Conservation (phyloP, 1,140 invertebrate species). For the Polypedilum pembai region DNA sequence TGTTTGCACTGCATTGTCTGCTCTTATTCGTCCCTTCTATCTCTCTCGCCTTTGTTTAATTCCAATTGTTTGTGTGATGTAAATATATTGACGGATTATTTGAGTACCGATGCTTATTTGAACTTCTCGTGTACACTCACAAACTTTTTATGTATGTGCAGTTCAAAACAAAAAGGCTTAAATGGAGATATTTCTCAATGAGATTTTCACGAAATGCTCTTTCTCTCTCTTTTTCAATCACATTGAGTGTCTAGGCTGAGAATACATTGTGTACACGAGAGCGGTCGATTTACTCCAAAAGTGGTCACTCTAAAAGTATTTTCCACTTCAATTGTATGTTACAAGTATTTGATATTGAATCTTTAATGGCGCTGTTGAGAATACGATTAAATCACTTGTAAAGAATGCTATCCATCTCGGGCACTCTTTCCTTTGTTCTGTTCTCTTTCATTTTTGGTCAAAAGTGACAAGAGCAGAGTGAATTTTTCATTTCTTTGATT, state of each 20-base stretch:
- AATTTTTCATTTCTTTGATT: background rate
- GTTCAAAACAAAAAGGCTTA: background rate
- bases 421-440: too few species aligned
- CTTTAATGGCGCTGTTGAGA: slow-evolving; percentile 1
- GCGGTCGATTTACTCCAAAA: background rate
- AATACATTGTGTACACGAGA: background rate
- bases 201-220: too few species aligned
- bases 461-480: background rate
- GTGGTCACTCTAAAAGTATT: background rate
- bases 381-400: background rate
- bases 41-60: background rate
- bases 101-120: slow-evolving; percentile 16
- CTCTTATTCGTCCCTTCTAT: background rate
- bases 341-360: too few species aligned
- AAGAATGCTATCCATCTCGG: too few species aligned
- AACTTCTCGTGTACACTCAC: background rate
- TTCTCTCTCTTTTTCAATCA: too few species aligned
- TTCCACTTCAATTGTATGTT: background rate
- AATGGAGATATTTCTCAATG: too few species aligned
- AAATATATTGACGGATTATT: slow-evolving; percentile 14
- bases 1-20: background rate
- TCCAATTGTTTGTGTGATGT: slow-evolving; percentile 17
- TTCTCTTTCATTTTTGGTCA: too few species aligned
- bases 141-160: background rate
- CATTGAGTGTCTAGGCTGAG: too few species aligned